Evolutionary conservation across 2,888 invertebrate genomes (phyloP).

Genomic region (Zhuqinia jingwanae): DNA sequence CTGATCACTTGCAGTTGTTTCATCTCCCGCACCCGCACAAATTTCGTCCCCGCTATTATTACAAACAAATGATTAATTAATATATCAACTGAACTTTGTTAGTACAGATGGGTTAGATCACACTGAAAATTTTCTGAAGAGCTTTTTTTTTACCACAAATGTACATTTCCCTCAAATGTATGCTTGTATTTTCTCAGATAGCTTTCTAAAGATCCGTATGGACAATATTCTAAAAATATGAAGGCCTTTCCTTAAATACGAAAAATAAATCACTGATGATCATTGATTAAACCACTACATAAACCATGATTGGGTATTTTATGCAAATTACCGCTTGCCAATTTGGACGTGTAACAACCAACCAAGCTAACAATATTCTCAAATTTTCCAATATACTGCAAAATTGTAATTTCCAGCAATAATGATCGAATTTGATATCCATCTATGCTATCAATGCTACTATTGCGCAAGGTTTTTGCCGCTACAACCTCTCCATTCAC

Average conservation of each 20-base stretch:
- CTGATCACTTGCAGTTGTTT: no score
- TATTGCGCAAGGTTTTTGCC: constrained; percentile 29
- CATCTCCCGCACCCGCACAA: no score
- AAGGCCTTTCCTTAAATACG: constrained; percentile 7
- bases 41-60: no score
- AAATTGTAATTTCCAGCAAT: constrained; percentile 38
- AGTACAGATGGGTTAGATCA: no score
- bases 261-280: not conserved
- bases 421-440: constrained; percentile 17
- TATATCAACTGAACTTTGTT: not conserved
- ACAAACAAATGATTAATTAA: no score
- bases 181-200: constrained; percentile 22
- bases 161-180: not conserved
- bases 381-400: constrained; percentile 37
- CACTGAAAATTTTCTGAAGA: no score
- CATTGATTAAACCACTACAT: not conserved
- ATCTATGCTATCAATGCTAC: not conserved
- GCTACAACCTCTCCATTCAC: not conserved
- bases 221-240: constrained; percentile 45
- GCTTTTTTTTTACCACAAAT: no score
- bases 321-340: not conserved
- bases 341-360: constrained; percentile 25
- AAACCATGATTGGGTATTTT: not conserved
- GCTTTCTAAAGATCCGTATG: constrained; percentile 35
- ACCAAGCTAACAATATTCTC: constrained; percentile 45